These are phyloP conservation scores for Hypocryptadius cinnamomeus DNA, from an alignment of 2,113 vertebrate species.

Conservation along the genomic window DNA sequence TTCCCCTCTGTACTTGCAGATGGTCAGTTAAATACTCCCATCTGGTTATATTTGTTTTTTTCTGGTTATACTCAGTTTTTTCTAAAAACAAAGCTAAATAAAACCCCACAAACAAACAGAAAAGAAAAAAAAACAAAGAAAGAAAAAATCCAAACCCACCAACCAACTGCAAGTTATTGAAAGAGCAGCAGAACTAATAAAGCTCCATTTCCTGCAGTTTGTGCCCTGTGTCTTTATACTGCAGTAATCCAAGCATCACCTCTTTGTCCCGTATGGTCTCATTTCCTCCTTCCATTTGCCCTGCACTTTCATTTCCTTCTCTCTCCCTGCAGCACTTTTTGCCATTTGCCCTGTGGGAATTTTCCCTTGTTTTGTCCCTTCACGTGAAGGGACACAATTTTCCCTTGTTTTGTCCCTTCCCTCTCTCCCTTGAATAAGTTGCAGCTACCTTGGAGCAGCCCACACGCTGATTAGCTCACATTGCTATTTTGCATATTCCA, in stretches of 20 bases:
- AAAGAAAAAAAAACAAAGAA: background rate
- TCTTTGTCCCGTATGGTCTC: background rate
- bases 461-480: background rate
- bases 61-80: background rate
- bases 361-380: background rate
- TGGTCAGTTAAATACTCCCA: slow-evolving; percentile 36
- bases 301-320: background rate
- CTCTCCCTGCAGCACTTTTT: background rate
- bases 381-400: background rate
- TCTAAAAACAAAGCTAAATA: background rate
- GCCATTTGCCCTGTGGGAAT: background rate
- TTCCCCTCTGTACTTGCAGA: slow-evolving; percentile 18
- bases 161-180: background rate
- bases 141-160: background rate
- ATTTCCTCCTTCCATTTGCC: background rate
- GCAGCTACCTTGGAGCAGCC: background rate
- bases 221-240: background rate
- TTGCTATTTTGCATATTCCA: background rate
- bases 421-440: background rate
- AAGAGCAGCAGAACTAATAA: background rate
- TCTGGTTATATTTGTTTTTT: background rate
- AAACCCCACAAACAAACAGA: background rate
- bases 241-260: background rate
- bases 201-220: background rate
- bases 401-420: background rate